phyloP scores from a whole-genome alignment of 2,113 vertebrate species.

The Lutjanus erythropterus region DNA sequence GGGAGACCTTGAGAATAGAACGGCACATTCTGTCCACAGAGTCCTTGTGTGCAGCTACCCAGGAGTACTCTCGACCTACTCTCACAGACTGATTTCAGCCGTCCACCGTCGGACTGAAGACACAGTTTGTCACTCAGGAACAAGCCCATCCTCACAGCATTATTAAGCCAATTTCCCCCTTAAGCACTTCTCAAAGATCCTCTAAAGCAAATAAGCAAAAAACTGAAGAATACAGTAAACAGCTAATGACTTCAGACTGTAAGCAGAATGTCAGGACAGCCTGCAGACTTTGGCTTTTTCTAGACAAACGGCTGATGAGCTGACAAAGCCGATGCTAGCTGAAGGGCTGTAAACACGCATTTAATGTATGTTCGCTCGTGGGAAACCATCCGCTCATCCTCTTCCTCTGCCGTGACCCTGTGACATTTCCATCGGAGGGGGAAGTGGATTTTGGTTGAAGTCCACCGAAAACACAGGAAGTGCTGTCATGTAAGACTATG shows the following conservation, averaged over 20 bases:
- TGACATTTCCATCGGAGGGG: conserved; percentile 16
- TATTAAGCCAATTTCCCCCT: conserved; percentile 34
- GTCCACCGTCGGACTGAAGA: conserved; percentile 22
- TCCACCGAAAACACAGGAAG: conserved; percentile 69
- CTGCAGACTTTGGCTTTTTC: conserved; percentile 43
- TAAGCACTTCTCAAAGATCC: conserved; percentile 32
- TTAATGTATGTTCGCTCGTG: conserved; percentile 7
- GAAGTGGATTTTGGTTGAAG: conserved; percentile 56
- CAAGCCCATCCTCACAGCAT: conserved; percentile 11
- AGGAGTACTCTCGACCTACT: conserved; percentile 39
- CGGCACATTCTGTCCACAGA: conserved; percentile 38
- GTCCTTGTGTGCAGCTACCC: conserved; percentile 32
- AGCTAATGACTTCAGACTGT: conserved; percentile 45
- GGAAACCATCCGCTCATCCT: conserved; percentile 41
- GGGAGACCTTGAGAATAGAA: conserved; percentile 58
- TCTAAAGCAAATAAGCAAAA: conserved; percentile 40
- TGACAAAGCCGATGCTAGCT: conserved; percentile 10
- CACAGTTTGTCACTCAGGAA: conserved; percentile 34
- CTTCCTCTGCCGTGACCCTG: conserved; percentile 16
- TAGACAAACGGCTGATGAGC: conserved; percentile 32
- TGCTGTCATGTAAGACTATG: conserved; percentile 8
- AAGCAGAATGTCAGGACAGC: conserved; percentile 27
- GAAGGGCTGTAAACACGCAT: conserved; percentile 10
- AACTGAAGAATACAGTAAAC: conserved; percentile 29
- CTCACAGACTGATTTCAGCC: conserved; percentile 31